Evolutionary conservation across 2,888 invertebrate species (phyloP).

Genomic region (Nasonovia ribisnigri): DNA sequence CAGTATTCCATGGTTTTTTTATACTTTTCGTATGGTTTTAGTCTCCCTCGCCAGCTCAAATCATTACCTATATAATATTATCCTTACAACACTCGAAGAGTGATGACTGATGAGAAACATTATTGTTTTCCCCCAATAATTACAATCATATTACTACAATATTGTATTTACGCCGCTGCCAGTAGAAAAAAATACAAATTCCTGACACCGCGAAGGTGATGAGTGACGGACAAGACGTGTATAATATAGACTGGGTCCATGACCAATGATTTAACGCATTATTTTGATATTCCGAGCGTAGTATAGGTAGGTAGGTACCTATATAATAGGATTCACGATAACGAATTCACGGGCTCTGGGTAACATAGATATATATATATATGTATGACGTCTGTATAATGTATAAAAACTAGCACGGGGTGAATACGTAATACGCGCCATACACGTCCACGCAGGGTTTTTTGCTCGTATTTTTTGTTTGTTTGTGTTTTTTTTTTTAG

Average conservation of each 20-base stretch:
- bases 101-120: neutral
- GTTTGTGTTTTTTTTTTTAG: neutral
- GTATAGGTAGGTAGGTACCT: neutral
- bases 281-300: conserved; percentile 16
- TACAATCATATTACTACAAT: neutral
- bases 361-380: neutral
- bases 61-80: neutral
- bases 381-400: neutral
- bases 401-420: conserved; percentile 26
- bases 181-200: neutral
- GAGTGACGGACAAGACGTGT: neutral
- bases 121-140: neutral
- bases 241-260: neutral
- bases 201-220: neutral
- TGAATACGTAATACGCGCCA: conserved; percentile 59
- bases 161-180: neutral
- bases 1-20: neutral
- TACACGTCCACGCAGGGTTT: neutral
- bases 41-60: neutral
- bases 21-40: neutral
- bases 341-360: neutral
- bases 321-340: neutral
- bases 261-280: neutral
- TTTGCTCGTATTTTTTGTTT: neutral
- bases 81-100: neutral